Base-by-base conservation (phyloP, 2,113 vertebrate species). In the Cathartes aura region DNA sequence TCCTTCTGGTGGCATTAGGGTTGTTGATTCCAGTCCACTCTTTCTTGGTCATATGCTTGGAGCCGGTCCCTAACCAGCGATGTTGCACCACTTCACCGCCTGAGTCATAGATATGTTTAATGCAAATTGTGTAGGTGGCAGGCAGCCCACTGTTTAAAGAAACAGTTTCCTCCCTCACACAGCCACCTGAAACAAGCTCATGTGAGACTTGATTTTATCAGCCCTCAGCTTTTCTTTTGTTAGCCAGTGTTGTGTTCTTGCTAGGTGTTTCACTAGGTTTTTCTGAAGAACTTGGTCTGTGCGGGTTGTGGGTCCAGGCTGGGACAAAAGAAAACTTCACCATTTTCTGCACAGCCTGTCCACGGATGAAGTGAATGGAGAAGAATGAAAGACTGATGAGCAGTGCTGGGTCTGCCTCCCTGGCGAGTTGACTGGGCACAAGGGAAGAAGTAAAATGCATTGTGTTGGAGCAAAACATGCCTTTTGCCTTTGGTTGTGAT, bases 141-240 rank as follows among this genome's bases (percentile, higher is more conserved):
- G 66, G 47, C 18, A 22, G 91, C 96, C 84, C 84, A 70, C 89
- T 96, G 94, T 95, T 94, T 91, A 96, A 91, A 96, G 78, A 79
- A 96, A 64, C 66, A 68, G 67, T 83, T 93, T 93, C 87, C 89
- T 92, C 86, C 80, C 79, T 91, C 80, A 52, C 52, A n/a, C 60
- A 80, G 45, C 66, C 81, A 89, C 89, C 80, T 96, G 93, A 87
- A 91, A 75, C 73, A 68, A 80, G 36, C 87, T 97, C 52, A 43
- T 87, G 90, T 88, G 91, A 94, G 93, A 79, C 87, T 67, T 87
- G 89, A 87, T 94, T 78, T 95, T 96, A 92, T 96, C 96, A 92
- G 34, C 76, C 38, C 43, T 47, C 52, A 79, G 56, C 60, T 95
- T 89, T 87, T 82, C 76, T 89, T 84, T 79, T 56, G 48, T 71